A percentile compares a stretch with the other conserved stretches of the same genome.
Conservation (phyloP, 2,888 invertebrate species). For the Thysanoteuthis rhombus region DNA sequence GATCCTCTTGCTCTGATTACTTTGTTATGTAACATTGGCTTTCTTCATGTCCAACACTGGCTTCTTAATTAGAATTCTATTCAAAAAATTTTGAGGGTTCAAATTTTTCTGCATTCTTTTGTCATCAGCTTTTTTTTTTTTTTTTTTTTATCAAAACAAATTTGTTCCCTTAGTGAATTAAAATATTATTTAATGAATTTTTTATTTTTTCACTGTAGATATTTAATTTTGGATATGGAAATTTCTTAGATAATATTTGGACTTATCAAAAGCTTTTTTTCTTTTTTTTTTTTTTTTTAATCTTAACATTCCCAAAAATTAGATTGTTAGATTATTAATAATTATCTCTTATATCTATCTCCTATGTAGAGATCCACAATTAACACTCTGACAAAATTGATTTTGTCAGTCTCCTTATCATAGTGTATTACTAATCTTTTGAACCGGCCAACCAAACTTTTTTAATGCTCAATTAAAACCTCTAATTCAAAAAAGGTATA, state of each 20-base stretch:
- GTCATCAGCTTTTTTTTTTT: no score
- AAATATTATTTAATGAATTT: not conserved
- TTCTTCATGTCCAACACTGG: constrained; percentile 29
- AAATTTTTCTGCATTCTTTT: not conserved
- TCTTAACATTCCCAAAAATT: not conserved
- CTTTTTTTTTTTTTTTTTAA: not conserved
- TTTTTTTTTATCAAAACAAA: no score
- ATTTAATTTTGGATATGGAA: not conserved
- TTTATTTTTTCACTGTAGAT: not conserved
- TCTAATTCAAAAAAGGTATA: no score
- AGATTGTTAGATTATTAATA: not conserved
- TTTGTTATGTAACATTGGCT: constrained; percentile 28
- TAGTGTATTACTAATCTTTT: not conserved
- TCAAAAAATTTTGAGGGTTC: not conserved
- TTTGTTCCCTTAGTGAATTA: not conserved
- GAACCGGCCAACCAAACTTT: not conserved
- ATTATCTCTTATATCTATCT: not conserved
- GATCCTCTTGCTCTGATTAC: not conserved
- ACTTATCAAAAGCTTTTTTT: not conserved
- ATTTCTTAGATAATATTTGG: not conserved
- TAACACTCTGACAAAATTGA: not conserved
- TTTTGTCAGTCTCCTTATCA: not conserved
- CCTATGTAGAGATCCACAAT: not conserved
- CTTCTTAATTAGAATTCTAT: not conserved
- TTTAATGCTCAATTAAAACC: not conserved